Evolutionary conservation across 2,113 vertebrate species (phyloP).

Genomic region (Lethenteron camtschaticum): DNA sequence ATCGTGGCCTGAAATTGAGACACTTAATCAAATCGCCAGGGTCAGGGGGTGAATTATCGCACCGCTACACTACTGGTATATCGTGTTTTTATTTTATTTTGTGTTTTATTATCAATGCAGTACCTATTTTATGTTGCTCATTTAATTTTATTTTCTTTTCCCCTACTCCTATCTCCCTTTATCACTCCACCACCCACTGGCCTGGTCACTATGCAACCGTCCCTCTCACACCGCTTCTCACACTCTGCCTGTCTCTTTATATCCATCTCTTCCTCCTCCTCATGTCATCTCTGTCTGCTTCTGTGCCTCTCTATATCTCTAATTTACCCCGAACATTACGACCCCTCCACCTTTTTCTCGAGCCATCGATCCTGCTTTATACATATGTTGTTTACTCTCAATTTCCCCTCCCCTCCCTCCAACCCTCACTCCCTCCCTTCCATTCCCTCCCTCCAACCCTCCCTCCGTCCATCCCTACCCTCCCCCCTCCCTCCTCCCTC

Average conservation of each 20-base stretch:
- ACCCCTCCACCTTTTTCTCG: neutral
- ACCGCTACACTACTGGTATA: too few relatives aligned
- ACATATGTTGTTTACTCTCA: too few relatives aligned
- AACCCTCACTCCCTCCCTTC: neutral
- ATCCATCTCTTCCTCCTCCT: conserved; percentile 7
- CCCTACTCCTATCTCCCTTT: conserved; percentile 11
- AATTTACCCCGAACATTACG: neutral
- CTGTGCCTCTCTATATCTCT: conserved; percentile 11
- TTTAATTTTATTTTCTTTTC: conserved; percentile 7
- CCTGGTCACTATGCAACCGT: too few relatives aligned
- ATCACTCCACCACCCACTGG: conserved; percentile 8
- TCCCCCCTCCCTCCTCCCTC: neutral
- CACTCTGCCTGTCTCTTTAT: conserved; percentile 7
- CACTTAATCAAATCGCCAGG: too few relatives aligned
- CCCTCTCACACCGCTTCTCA: too few relatives aligned
- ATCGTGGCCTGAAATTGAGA: too few relatives aligned
- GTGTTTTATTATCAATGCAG: conserved; percentile 6
- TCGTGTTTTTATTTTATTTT: conserved; percentile 1
- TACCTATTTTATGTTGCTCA: conserved; percentile 4
- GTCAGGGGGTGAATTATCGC: too few relatives aligned
- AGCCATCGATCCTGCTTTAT: neutral
- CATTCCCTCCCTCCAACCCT: conserved; percentile 7
- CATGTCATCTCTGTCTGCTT: conserved; percentile 9
- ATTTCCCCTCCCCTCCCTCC: too few relatives aligned
- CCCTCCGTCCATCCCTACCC: neutral